Evolutionary conservation across 2,797 vertebrate genomes (phyloP).

Genomic region (Gouania willdenowi): DNA sequence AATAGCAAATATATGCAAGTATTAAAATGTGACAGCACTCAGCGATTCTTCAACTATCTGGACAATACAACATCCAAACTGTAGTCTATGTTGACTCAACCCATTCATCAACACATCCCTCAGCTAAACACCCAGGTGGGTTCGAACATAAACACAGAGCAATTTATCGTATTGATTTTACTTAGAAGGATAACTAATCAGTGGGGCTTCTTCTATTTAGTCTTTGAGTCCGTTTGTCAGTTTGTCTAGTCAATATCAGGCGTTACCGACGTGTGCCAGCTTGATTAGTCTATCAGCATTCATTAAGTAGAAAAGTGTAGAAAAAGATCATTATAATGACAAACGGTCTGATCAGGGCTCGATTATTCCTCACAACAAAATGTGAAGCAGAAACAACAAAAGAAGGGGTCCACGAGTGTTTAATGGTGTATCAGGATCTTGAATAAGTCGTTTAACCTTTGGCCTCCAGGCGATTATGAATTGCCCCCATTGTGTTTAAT

Average conservation of each 20-base stretch:
- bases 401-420: constrained; percentile 1
- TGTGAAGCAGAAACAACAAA: constrained; percentile 10
- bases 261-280: neutral
- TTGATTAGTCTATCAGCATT: constrained; percentile 2
- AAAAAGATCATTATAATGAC: constrained; percentile 27
- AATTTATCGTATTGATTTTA: neutral
- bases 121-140: neutral
- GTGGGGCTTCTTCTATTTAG: neutral
- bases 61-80: no score
- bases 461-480: constrained; percentile 46
- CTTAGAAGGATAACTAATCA: neutral
- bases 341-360: constrained; percentile 15
- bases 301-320: constrained; percentile 3
- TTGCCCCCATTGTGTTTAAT: constrained; percentile 39
- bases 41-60: no score
- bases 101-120: neutral
- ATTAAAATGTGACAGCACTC: no score
- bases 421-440: constrained; percentile 33
- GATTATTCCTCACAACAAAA: constrained; percentile 17
- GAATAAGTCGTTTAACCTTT: constrained; percentile 54
- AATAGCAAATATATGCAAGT: no score
- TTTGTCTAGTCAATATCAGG: neutral
- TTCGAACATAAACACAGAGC: neutral
- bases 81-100: neutral
- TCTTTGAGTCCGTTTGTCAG: neutral